Evolutionary conservation across 2,888 invertebrate species (phyloP).

Genomic region (Pogonocherus hispidulus): DNA sequence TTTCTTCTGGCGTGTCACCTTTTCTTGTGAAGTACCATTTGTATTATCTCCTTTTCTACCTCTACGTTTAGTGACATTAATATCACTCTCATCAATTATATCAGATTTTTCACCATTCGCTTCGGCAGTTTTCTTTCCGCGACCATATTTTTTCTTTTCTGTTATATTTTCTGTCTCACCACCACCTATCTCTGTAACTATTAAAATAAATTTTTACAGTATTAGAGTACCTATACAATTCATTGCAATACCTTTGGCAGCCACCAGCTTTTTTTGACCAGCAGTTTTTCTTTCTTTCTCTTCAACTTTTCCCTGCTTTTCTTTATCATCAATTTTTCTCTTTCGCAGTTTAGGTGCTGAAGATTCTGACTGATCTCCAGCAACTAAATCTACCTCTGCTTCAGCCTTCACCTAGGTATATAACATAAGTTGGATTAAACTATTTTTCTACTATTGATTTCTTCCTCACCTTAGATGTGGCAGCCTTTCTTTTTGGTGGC

Average conservation of each 20-base stretch:
- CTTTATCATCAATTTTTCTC: neutral
- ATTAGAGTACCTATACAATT: too few species aligned
- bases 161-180: neutral
- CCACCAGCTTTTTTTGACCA: constrained; percentile 4
- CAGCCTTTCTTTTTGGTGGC: constrained; percentile 36
- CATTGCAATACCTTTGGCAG: constrained; percentile 11
- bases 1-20: constrained; percentile 71
- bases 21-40: constrained; percentile 55
- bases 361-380: constrained; percentile 11
- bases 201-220: neutral
- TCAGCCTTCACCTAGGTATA: neutral
- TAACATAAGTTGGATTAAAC: constrained; percentile 1
- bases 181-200: too few species aligned
- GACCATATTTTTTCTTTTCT: constrained; percentile 49
- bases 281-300: neutral
- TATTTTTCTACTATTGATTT: neutral
- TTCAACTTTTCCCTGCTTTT: neutral
- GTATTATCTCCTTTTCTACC: constrained; percentile 13
- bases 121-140: constrained; percentile 4
- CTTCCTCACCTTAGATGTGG: constrained; percentile 14
- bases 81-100: neutral
- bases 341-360: constrained; percentile 10
- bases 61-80: neutral
- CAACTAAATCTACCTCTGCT: neutral
- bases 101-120: neutral